Evolutionary conservation across 2,888 invertebrate genomes (phyloP).

Genomic region (Nephrotoma appendiculata): DNA sequence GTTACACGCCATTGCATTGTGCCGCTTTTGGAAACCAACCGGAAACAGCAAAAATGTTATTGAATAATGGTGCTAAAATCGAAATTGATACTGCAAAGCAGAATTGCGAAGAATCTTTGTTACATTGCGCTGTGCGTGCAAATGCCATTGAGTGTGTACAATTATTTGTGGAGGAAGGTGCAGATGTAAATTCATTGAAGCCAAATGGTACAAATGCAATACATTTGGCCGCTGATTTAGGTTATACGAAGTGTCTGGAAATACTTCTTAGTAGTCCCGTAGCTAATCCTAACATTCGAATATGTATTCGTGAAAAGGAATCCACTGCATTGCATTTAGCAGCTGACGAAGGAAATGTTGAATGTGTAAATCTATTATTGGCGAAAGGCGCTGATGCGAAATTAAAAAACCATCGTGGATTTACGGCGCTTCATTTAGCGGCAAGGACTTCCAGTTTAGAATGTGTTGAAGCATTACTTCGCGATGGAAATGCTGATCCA

Average conservation of each 20-base stretch:
- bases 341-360: conserved; percentile 73
- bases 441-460: conserved; percentile 65
- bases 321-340: conserved; percentile 73
- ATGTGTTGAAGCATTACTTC: conserved; percentile 60
- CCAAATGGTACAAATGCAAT: conserved; percentile 64
- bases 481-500: conserved; percentile 61
- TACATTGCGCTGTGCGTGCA: conserved; percentile 77
- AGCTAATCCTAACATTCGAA: conserved; percentile 53
- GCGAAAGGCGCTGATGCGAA: conserved; percentile 62
- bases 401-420: conserved; percentile 60
- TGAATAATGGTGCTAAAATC: conserved; percentile 55
- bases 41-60: conserved; percentile 62
- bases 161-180: conserved; percentile 58
- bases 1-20: conserved; percentile 74
- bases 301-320: conserved; percentile 54
- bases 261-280: conserved; percentile 60
- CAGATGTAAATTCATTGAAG: conserved; percentile 60
- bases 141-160: conserved; percentile 67
- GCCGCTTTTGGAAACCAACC: conserved; percentile 79
- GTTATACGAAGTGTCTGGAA: conserved; percentile 57
- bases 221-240: conserved; percentile 67
- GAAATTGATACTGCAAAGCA: conserved; percentile 47
- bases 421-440: conserved; percentile 75
- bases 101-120: conserved; percentile 59
- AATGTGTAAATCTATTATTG: conserved; percentile 61